Evolutionary conservation across 2,888 invertebrate genomes (phyloP).

Genomic region (Tipula confusa): DNA sequence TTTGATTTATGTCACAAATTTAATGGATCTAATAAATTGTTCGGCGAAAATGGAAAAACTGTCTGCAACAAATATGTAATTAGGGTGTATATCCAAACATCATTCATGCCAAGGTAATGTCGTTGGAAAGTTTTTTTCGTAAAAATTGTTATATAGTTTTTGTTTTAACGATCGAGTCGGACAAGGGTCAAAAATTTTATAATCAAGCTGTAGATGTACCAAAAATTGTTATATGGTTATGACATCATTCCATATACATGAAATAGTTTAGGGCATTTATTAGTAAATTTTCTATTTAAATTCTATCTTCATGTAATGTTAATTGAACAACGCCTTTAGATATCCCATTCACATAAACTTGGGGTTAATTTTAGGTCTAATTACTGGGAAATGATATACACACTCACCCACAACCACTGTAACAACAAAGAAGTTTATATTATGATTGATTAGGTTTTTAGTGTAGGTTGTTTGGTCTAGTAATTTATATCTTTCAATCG

Average conservation of each 20-base stretch:
- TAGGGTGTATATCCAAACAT: background rate
- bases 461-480: background rate
- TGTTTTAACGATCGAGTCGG: no score
- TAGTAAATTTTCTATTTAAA: no score
- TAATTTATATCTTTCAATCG: background rate
- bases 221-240: no score
- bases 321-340: no score
- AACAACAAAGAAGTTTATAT: background rate
- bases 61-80: background rate
- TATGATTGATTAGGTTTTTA: background rate
- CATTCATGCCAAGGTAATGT: background rate
- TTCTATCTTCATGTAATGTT: no score
- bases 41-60: no score
- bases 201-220: no score
- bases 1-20: background rate
- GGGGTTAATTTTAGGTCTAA: background rate
- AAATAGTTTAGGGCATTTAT: no score
- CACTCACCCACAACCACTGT: no score
- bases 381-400: background rate
- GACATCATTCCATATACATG: no score
- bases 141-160: background rate
- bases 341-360: background rate
- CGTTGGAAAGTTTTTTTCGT: background rate
- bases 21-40: background rate
- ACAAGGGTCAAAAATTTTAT: no score